Percentiles rank a stretch among this genome's conserved stretches.
Evolutionary conservation across 64 coral and sea anemone species (phyloP).

Genomic region (Exaiptasia diaphana): DNA sequence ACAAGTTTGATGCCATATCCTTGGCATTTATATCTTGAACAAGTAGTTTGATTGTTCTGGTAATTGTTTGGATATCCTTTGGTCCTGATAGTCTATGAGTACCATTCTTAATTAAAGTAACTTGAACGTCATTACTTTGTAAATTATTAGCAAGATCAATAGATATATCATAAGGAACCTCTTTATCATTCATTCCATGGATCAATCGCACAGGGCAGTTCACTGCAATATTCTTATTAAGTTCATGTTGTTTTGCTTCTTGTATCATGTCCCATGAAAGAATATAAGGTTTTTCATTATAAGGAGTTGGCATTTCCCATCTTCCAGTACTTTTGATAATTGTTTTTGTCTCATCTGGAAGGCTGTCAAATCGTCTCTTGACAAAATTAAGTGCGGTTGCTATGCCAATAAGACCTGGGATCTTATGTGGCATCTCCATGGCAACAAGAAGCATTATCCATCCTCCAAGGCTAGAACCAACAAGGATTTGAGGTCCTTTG

Average conservation of each 20-base stretch:
- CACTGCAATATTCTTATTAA: conserved; percentile 17
- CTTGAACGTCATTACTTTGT: conserved; percentile 48
- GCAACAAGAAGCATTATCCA: conserved; percentile 84
- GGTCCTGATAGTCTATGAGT: conserved; percentile 65
- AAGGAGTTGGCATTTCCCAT: conserved; percentile 58
- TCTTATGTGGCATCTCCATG: conserved; percentile 54
- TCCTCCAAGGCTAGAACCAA: conserved; percentile 88
- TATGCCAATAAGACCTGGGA: conserved; percentile 65
- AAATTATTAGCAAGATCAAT: conserved; percentile 60
- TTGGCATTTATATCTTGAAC: conserved; percentile 31
- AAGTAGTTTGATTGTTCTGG: conserved; percentile 50
- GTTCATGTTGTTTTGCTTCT: conserved; percentile 57
- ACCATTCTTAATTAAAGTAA: conserved; percentile 72
- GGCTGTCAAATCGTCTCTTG: conserved; percentile 52
- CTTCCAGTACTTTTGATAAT: conserved; percentile 49
- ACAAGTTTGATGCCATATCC: neutral
- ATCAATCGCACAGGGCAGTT: conserved; percentile 73
- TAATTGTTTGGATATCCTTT: conserved; percentile 48
- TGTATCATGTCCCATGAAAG: conserved; percentile 60
- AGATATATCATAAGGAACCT: conserved; percentile 75
- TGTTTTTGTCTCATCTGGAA: conserved; percentile 50
- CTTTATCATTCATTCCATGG: conserved; percentile 73
- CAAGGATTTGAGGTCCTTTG: conserved; percentile 78
- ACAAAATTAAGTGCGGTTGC: conserved; percentile 77
- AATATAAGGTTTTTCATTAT: conserved; percentile 73